Conservation (phyloP, 1,140 invertebrate species). For the Nephotettix cincticeps region DNA sequence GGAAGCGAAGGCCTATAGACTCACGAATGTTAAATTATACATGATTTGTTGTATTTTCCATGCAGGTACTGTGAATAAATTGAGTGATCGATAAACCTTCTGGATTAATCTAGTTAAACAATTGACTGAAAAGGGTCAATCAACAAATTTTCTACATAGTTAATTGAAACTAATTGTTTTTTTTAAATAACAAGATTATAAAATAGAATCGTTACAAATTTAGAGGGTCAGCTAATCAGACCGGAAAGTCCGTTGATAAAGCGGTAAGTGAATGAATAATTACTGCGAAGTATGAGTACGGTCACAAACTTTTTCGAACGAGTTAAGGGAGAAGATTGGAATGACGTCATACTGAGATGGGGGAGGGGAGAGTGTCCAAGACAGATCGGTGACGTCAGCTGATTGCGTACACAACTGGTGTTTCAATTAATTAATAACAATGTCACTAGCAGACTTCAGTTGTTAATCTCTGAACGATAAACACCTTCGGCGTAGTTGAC, state of each 20-base stretch:
- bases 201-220: background rate
- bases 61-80: too few species aligned
- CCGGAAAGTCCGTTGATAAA: background rate
- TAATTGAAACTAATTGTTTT: background rate
- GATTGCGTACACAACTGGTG: conserved; percentile 14
- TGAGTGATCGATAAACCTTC: too few species aligned
- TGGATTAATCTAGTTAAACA: too few species aligned
- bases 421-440: conserved; percentile 19
- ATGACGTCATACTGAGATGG: background rate
- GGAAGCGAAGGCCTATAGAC: too few species aligned
- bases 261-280: background rate
- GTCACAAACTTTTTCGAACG: background rate
- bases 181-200: background rate
- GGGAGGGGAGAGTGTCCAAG: conserved; percentile 1
- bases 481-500: too few species aligned
- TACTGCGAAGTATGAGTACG: background rate
- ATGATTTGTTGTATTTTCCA: too few species aligned
- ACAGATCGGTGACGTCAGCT: conserved; percentile 11
- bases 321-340: background rate
- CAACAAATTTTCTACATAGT: background rate
- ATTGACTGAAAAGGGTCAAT: too few species aligned
- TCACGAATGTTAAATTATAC: too few species aligned
- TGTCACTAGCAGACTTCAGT: background rate
- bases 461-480: too few species aligned
- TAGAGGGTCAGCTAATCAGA: background rate